Evolutionary conservation across 1,140 invertebrate genomes (phyloP).

Genomic region (Himalopsyche phryganea): DNA sequence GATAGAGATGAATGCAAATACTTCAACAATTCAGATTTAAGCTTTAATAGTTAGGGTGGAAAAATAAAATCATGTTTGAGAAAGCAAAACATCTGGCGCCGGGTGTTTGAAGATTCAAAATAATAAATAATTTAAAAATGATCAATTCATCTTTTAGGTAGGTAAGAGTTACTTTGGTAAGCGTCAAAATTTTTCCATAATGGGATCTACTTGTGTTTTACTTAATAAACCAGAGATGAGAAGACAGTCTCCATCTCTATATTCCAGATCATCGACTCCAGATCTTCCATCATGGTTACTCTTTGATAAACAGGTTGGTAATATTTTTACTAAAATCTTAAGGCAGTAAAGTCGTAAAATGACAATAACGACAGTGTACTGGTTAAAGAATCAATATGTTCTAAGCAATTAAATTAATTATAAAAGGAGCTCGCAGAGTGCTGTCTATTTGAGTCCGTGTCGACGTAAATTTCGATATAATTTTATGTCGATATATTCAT

Average conservation of each 20-base stretch:
- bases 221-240: constrained; percentile 39
- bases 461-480: not conserved
- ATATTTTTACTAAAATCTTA: not conserved
- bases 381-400: no score
- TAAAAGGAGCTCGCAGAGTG: not conserved
- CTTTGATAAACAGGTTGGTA: constrained; percentile 76
- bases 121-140: not conserved
- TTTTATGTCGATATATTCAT: not conserved
- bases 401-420: no score
- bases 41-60: no score
- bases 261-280: constrained; percentile 62
- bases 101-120: no score
- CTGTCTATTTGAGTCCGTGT: not conserved
- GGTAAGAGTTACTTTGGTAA: constrained; percentile 31
- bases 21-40: no score
- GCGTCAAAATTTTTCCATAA: constrained; percentile 25
- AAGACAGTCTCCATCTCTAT: constrained; percentile 57
- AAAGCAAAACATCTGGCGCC: no score
- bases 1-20: no score
- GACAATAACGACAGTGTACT: no score
- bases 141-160: constrained; percentile 14
- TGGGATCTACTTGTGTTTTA: constrained; percentile 11
- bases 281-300: constrained; percentile 79
- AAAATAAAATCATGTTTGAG: no score
- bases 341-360: not conserved